Conservation (phyloP, 2,113 vertebrate genomes). For the Gallinago undulata region DNA sequence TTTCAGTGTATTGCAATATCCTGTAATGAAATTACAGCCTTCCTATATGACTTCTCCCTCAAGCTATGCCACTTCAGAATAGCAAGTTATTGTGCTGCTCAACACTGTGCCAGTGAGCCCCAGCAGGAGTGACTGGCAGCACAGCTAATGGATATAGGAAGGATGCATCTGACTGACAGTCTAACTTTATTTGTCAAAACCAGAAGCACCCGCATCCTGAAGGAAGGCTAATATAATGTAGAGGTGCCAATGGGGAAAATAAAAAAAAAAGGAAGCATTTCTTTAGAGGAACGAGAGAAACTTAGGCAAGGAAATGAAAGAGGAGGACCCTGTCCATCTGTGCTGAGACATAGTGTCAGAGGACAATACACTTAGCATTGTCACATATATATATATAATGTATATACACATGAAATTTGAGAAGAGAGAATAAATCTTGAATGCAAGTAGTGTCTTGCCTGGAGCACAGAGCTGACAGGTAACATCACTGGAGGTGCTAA, state of each 20-base stretch:
- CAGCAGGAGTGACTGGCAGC: neutral
- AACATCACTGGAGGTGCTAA: neutral
- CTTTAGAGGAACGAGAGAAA: neutral
- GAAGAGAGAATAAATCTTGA: neutral
- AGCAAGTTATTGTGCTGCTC: slow-evolving; percentile 24
- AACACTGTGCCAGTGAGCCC: fast-evolving
- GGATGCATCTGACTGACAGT: neutral
- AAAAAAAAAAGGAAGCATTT: neutral
- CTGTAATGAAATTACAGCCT: slow-evolving; percentile 37
- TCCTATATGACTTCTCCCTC: slow-evolving; percentile 3
- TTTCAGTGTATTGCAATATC: slow-evolving; percentile 31
- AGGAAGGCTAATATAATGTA: neutral
- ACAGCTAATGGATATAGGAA: slow-evolving; percentile 3
- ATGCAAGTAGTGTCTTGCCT: neutral
- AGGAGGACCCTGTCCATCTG: neutral
- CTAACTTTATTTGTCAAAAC: slow-evolving; percentile 21
- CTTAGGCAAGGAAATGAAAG: neutral
- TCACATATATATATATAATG: neutral
- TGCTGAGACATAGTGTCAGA: neutral
- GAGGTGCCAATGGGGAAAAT: neutral
- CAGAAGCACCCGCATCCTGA: neutral
- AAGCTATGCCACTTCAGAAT: slow-evolving; percentile 3
- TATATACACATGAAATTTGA: neutral
- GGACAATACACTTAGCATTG: neutral
- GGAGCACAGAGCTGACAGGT: neutral